These are phyloP conservation scores for Listronotus bonariensis DNA, from an alignment of 1,140 invertebrate genomes.

Conservation along the genomic window DNA sequence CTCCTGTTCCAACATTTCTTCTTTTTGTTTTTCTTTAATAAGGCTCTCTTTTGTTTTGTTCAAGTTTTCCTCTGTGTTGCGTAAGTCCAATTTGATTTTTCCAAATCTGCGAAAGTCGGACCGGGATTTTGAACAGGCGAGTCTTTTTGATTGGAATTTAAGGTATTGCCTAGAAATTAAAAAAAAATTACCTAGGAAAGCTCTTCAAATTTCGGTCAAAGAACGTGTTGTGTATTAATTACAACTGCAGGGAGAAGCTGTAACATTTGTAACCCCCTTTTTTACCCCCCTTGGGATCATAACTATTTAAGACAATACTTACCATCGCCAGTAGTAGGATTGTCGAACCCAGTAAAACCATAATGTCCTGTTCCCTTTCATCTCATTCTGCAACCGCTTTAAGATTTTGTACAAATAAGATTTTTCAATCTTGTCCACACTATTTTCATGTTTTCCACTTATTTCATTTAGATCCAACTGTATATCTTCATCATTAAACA, in stretches of 20 bases:
- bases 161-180: no score
- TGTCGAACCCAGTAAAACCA: background rate
- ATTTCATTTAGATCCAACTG: background rate
- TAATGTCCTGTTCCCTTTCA: background rate
- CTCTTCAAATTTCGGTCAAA: no score
- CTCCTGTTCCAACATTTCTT: constrained; percentile 39
- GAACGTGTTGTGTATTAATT: no score
- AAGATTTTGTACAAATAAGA: constrained; percentile 16
- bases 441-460: background rate
- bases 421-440: background rate
- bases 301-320: no score
- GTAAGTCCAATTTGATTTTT: constrained; percentile 25
- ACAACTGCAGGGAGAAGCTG: no score
- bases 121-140: no score
- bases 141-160: no score
- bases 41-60: constrained; percentile 34
- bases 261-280: no score
- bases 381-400: background rate
- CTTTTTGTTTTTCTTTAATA: constrained; percentile 34
- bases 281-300: no score
- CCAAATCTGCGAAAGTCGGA: constrained; percentile 6
- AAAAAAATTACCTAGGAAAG: no score
- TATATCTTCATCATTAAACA: background rate
- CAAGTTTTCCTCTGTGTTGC: constrained; percentile 24
- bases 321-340: no score